Conservation (phyloP, 23 tunicate genomes). For the Ciona savignyi region DNA sequence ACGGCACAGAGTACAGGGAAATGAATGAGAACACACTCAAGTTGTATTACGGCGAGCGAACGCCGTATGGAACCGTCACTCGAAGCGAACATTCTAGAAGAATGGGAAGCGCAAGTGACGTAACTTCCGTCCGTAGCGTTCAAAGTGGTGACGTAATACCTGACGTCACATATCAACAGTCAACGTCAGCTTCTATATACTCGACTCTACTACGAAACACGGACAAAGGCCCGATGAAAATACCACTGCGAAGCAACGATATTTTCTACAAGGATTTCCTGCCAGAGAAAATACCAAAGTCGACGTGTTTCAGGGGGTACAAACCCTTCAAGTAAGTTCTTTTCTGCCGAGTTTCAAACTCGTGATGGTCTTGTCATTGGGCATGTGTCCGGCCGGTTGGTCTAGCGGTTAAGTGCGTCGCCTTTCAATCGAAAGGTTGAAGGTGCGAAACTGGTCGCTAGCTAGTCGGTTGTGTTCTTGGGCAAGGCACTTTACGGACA, state of each 20-base stretch:
- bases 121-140: neutral
- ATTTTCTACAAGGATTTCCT: conserved; percentile 29
- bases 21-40: conserved; percentile 31
- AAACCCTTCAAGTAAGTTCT: neutral
- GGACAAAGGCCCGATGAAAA: conserved; percentile 10
- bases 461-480: too few relatives aligned
- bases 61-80: conserved; percentile 67
- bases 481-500: too few relatives aligned
- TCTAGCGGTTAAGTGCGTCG: too few relatives aligned
- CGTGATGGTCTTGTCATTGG: too few relatives aligned
- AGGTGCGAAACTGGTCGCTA: too few relatives aligned
- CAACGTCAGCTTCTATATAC: conserved; percentile 16
- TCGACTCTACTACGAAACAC: conserved; percentile 31
- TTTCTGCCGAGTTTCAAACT: neutral
- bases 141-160: neutral
- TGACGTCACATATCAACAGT: conserved; percentile 1
- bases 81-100: neutral
- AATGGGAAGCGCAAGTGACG: neutral
- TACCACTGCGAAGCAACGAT: conserved; percentile 9
- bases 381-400: too few relatives aligned
- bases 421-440: too few relatives aligned
- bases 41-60: conserved; percentile 40
- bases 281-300: conserved; percentile 3
- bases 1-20: conserved; percentile 29
- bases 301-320: conserved; percentile 10